Evolutionary conservation across 2,797 vertebrate species (phyloP), one percentile per base, ranked within the genome.

Genomic region (Mormyrus proboscirostris): DNA sequence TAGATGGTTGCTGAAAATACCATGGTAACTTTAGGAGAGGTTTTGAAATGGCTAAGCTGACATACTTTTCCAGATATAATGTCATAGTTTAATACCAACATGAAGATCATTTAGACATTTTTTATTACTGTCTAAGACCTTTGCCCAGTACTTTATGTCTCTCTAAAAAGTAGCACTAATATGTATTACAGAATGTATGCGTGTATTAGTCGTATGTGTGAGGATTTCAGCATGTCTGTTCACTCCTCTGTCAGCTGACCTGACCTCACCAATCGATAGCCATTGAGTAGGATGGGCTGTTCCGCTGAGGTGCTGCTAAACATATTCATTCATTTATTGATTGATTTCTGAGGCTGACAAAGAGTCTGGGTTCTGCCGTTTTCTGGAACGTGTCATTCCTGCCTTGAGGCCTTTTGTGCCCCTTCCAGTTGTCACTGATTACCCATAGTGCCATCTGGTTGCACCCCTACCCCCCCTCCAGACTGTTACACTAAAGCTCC

Each of bases 281-380:
- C 33, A 41, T 33, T 59, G 89, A 90, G 90, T 89, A 90, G 93
- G 89, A 93, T 92, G 93, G 94, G 89, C 91, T 90, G 84, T 89
- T 76, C 83, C 89, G 69, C 89, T 65, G 73, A 76, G 88, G 62
- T 85, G 89, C 93, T 92, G 92, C 93, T 91, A 93, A 92, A 95
- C 94, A 92, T 94, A 95, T 96, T 94, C 93, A 96, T 95, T 94
- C 69, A 92, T 94, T 91, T 95, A 95, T 95, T 94, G 94, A 96
- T 95, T 91, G 89, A 4, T 89, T 92, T 29, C 90, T 85, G 89
- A 89, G 57, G 79, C 89, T 86, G 93, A 93, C 90, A 93, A 94
- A 93, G 89, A 91, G 88, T 89, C 88, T 91, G 57, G 47, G 16
- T 89, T 12, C 89, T 90, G 87, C 50, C 65, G 4, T 89, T 19